Evolutionary conservation across 92 coral and sea anemone species (phyloP).

Genomic region (Phenganax stokvisi): DNA sequence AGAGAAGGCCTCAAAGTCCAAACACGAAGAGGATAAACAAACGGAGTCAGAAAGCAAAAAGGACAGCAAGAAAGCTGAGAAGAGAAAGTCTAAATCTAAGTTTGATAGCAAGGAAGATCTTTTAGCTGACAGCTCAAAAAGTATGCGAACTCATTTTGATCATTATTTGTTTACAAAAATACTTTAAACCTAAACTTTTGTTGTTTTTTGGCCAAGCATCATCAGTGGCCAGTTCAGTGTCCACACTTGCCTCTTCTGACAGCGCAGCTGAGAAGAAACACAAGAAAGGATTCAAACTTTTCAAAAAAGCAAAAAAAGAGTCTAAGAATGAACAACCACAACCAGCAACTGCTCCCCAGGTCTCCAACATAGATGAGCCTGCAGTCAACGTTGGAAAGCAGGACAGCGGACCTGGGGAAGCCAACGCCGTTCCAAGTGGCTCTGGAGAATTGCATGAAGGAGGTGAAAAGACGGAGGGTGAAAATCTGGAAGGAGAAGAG

Average conservation of each 20-base stretch:
- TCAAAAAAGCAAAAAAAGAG: conserved; percentile 11
- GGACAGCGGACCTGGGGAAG: neutral
- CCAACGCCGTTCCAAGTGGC: neutral
- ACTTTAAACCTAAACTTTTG: neutral
- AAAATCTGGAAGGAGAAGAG: neutral
- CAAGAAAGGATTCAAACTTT: conserved; percentile 14
- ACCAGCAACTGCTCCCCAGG: conserved; percentile 10
- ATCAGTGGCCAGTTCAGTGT: neutral
- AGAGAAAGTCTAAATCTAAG: conserved; percentile 6
- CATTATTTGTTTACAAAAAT: neutral
- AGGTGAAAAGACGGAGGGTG: neutral
- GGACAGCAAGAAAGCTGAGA: neutral
- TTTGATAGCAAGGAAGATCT: neutral
- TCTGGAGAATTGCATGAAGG: neutral
- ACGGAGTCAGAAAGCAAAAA: neutral
- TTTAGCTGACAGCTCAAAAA: neutral
- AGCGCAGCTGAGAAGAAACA: conserved; percentile 6
- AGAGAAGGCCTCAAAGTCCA: conserved; percentile 11
- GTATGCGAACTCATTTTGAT: neutral
- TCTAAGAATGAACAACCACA: neutral
- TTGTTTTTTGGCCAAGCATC: neutral
- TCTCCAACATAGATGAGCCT: conserved; percentile 3
- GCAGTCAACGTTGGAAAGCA: neutral
- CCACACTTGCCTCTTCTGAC: neutral
- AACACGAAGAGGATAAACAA: conserved; percentile 7